These are phyloP conservation scores for Neoniphon sammara DNA, from an alignment of 2,797 vertebrate genomes.

Conservation along the genomic window DNA sequence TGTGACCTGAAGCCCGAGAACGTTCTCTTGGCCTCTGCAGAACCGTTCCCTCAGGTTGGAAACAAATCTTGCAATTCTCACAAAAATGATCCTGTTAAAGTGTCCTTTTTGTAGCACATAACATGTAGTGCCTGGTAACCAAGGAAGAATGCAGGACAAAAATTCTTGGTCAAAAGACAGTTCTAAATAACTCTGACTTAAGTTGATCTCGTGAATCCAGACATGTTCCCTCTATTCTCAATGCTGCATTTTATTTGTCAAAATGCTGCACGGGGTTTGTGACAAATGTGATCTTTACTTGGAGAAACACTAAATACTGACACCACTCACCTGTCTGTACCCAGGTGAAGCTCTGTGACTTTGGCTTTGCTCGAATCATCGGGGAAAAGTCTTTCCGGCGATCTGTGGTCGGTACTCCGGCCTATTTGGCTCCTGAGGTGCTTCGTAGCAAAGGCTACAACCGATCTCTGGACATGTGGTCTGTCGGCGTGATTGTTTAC, in stretches of 20 bases:
- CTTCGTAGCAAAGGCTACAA: constrained; percentile 92
- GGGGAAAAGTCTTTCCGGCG: constrained; percentile 90
- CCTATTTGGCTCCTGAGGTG: constrained; percentile 89
- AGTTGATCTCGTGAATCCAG: no score
- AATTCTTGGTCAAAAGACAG: no score
- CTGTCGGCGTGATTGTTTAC: constrained; percentile 90
- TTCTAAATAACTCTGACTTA: no score
- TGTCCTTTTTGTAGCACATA: no score
- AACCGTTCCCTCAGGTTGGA: constrained; percentile 88
- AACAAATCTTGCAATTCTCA: neutral
- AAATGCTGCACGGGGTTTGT: no score
- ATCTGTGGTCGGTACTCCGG: constrained; percentile 90
- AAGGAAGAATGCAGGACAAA: no score
- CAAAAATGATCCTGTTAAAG: no score
- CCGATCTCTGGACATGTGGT: constrained; percentile 92
- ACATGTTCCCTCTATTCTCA: no score
- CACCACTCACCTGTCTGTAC: neutral
- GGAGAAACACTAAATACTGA: no score
- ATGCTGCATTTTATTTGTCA: no score
- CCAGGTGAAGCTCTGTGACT: constrained; percentile 91
- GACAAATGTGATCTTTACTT: no score
- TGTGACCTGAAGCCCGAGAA: constrained; percentile 93
- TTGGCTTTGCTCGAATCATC: constrained; percentile 91
- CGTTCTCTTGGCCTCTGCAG: constrained; percentile 89
- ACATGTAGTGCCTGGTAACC: no score